Percentiles rank a stretch among this genome's conserved stretches.
phyloP scores from a whole-genome alignment of 2,797 vertebrate species.

The Notolabrus celidotus region DNA sequence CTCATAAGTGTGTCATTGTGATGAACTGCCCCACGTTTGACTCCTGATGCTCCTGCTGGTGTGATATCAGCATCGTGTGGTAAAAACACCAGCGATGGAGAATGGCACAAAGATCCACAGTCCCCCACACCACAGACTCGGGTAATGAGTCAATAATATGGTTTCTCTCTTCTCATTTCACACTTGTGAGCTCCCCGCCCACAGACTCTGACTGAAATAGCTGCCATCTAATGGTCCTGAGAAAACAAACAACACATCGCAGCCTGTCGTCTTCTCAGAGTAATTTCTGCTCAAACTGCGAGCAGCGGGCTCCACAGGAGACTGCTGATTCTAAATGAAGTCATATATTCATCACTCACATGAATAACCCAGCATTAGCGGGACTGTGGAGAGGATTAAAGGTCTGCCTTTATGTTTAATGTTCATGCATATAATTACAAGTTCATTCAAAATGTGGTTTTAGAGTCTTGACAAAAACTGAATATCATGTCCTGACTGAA shows the following conservation, averaged over 20 bases:
- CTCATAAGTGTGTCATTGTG: neutral
- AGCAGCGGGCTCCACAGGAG: slow-evolving; percentile 3
- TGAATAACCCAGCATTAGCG: slow-evolving; percentile 4
- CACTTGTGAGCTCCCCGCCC: slow-evolving; percentile 64
- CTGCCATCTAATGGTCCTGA: slow-evolving; percentile 64
- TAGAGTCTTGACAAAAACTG: neutral
- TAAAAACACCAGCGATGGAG: slow-evolving; percentile 19
- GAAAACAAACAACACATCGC: slow-evolving; percentile 62
- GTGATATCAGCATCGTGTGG: slow-evolving; percentile 25
- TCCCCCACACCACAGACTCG: slow-evolving; percentile 20
- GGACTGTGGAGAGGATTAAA: slow-evolving; percentile 17
- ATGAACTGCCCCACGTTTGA: slow-evolving; percentile 11
- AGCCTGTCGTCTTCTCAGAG: slow-evolving; percentile 42
- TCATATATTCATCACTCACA: slow-evolving; percentile 23
- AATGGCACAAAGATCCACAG: slow-evolving; percentile 22
- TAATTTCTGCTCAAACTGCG: slow-evolving; percentile 32
- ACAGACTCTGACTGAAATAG: slow-evolving; percentile 66
- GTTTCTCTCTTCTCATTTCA: slow-evolving; percentile 67
- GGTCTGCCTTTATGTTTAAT: slow-evolving; percentile 10
- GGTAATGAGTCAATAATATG: slow-evolving; percentile 68
- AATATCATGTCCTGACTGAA: neutral
- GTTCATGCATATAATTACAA: slow-evolving; percentile 3
- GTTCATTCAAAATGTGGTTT: neutral
- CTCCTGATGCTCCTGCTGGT: slow-evolving; percentile 19
- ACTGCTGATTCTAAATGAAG: slow-evolving; percentile 7